Percentiles rank a stretch among this genome's conserved stretches.
phyloP scores from a whole-genome alignment of 2,797 vertebrate genomes.

The Manis crassicaudata region DNA sequence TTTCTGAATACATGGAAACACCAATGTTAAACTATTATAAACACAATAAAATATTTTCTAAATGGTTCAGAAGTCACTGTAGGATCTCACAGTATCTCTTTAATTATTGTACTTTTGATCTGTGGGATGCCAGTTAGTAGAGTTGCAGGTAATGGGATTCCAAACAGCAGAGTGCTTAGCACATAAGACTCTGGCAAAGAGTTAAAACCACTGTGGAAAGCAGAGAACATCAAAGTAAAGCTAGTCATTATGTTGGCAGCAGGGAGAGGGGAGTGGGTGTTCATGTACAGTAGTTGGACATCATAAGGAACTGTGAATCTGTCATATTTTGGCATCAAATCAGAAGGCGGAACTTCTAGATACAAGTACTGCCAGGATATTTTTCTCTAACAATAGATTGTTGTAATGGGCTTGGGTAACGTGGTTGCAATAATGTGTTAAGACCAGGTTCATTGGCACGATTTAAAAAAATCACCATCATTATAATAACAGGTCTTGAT shows the following conservation, averaged over 20 bases:
- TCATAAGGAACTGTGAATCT: conserved; percentile 35
- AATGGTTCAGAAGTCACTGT: conserved; percentile 23
- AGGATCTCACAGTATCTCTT: neutral
- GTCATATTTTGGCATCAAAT: conserved; percentile 57
- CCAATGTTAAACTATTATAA: neutral
- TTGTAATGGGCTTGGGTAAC: conserved; percentile 57
- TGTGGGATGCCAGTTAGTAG: neutral
- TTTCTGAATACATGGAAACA: neutral
- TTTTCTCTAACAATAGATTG: conserved; percentile 63
- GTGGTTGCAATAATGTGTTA: conserved; percentile 26
- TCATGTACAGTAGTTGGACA: conserved; percentile 6
- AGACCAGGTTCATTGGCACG: conserved; percentile 5
- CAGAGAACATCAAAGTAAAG: conserved; percentile 57
- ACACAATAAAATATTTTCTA: conserved; percentile 4
- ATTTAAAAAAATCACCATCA: neutral
- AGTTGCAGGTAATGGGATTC: conserved; percentile 37
- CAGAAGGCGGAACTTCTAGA: conserved; percentile 48
- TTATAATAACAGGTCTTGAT: conserved; percentile 37
- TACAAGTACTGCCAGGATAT: conserved; percentile 46
- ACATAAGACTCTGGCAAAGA: neutral
- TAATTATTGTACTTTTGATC: conserved; percentile 43
- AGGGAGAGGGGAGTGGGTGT: neutral
- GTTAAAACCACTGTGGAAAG: neutral
- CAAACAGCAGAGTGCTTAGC: conserved; percentile 28
- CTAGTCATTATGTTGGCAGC: conserved; percentile 15